Base-by-base conservation (phyloP, 2,888 invertebrate species). In the Acanthosepion esculentum region DNA sequence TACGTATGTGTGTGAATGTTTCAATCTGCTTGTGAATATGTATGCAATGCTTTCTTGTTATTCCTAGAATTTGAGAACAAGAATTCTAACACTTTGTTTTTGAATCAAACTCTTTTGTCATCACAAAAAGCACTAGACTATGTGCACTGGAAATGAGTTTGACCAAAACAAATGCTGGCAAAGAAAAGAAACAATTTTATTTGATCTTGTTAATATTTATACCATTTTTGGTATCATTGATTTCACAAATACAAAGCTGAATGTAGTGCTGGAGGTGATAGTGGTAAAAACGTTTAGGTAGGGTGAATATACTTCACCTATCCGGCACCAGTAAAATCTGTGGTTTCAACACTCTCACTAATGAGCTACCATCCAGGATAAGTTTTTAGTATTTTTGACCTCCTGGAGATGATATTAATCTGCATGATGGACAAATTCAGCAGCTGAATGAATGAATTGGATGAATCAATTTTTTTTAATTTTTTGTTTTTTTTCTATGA, bases 11-110 rank as follows among this genome's bases (percentile, higher is more conserved):
- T 92, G 48, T 92, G 48, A 50, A 48, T 92, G 92, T 92, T 92
- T 92, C 48, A 50, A 48, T 92, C 48, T 92, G 48, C 50, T 48
- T 92, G 92, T 92, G 92, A 92, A 29, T 48, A 29, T 92, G 92
- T 92, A 78, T 78, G 78, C 33, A 78, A 78, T 78, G n/a, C n/a
- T 78, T 78, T 78, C n/a, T 78, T 78, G 78, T 78, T 78, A 78
- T 78, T 78, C 33, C n/a, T 78, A 78, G 33, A 78, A 78, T 78
- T 78, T 78, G 78, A 78, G 78, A 78, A 78, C n/a, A 78, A 78
- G 78, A 78, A 78, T 78, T 78, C 78, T 78, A 78, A 78, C 78
- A 78, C 78, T 78, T 29, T 78, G 20, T 78, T 78, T 78, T 78
- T n/a, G 10, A 33, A 33, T 33, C n/a, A 78, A 78, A 78, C 78